These are phyloP conservation scores for Alouatta palliata DNA, from an alignment of 2,113 vertebrate species.

Conservation along the genomic window DNA sequence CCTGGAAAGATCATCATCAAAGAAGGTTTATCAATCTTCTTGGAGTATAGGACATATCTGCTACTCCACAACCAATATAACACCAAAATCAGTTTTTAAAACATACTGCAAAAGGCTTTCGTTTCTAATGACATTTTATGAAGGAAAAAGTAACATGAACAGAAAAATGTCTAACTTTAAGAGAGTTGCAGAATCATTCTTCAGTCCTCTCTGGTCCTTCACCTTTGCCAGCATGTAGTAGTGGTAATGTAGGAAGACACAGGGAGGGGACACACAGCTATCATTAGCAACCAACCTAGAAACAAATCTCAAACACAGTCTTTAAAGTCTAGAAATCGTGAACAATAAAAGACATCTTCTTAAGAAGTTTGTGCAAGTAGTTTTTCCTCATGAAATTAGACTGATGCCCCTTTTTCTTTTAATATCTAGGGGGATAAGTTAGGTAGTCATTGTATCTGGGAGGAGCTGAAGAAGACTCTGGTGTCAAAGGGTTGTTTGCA, in stretches of 20 bases:
- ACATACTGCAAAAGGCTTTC: background rate
- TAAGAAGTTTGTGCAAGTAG: background rate
- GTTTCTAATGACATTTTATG: slow-evolving; percentile 31
- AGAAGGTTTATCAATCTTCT: background rate
- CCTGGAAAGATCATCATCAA: background rate
- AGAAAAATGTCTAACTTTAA: background rate
- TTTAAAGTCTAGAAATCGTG: background rate
- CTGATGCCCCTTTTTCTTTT: background rate
- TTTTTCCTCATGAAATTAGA: background rate
- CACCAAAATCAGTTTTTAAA: background rate
- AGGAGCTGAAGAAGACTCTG: background rate
- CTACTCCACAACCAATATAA: background rate
- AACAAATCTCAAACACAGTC: background rate
- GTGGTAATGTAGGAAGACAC: background rate
- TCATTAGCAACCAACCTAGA: background rate
- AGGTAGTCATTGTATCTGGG: background rate
- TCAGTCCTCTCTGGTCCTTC: background rate
- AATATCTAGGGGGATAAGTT: background rate
- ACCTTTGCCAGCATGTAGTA: background rate
- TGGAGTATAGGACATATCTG: background rate
- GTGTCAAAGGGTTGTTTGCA: background rate
- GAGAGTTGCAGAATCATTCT: background rate
- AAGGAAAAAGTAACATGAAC: background rate
- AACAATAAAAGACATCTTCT: background rate
- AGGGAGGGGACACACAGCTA: background rate